Conservation (phyloP, 1,140 invertebrate species). For the Latrodectus geometricus region DNA sequence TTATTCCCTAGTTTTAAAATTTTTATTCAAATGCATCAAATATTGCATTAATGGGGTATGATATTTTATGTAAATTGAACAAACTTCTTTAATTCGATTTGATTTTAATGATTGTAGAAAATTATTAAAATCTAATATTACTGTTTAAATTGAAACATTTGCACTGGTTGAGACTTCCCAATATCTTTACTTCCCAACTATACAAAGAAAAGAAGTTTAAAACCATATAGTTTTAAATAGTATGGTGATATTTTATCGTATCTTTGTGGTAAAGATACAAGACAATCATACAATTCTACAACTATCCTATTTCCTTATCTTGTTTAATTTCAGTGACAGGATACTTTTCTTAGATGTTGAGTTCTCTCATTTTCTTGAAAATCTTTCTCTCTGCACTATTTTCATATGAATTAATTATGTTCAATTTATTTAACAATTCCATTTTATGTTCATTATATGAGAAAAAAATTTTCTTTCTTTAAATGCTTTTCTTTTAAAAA, state of each 20-base stretch:
- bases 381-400: not conserved
- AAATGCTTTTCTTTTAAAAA: no score
- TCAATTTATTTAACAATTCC: slow-evolving; percentile 1
- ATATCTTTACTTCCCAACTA: not conserved
- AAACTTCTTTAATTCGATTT: no score
- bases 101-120: no score
- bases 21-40: no score
- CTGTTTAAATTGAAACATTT: not conserved
- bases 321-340: not conserved
- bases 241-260: not conserved
- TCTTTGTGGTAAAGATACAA: not conserved
- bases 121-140: not conserved
- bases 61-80: no score
- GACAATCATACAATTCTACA: not conserved
- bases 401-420: not conserved
- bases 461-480: no score
- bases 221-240: not conserved
- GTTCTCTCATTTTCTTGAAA: not conserved
- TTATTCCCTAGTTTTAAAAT: no score
- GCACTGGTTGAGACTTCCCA: not conserved
- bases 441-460: not conserved
- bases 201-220: not conserved
- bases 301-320: not conserved
- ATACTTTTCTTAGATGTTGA: not conserved
- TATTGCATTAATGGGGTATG: no score